Evolutionary conservation across 2,888 invertebrate species (phyloP), one percentile per base, ranked within the genome.

Genomic region (Stenodera caucasica): DNA sequence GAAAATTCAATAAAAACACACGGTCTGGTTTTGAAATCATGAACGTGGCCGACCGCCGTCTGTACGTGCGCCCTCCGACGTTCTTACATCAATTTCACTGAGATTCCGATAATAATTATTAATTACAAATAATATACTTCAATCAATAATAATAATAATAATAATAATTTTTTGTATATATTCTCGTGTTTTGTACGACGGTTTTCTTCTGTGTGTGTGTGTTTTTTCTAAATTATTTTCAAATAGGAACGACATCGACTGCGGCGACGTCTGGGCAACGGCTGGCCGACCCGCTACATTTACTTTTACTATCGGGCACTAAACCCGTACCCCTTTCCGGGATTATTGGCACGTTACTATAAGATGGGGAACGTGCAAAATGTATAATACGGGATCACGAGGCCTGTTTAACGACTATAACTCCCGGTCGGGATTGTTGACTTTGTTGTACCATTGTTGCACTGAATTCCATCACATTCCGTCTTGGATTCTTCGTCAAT

Each of bases 401-500:
- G 77, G 84, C 81, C 79, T 92, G 92, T 81, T 94, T 93, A 61
- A 91, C 93, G 62, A 95, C 94, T 73, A 95, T 95, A 64, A 95
- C 95, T 66, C 94, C 94, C 21, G 94, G 94, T 75, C 94, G 88
- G 74, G 90, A 88, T 75, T 90, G 88, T 80, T 84, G 88, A 68
- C 82, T 83, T 71, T 75, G 82, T 75, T 77, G 81, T 61, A 79
- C 75, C 32, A 74, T 72, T 32, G 68, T 63, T 63, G 83, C 77
- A 72, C 86, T 85, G 64, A 87, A 83, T 70, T 87, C 86, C 62
- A 87, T 81, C 53, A 21, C 69, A 65, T 58, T 58, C 56, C 56
- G 49, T 45, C 62, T 78, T 78, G 71, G 53, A 49, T 60, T 57
- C 82, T 78, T 86, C 64, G 84, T 83, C 45, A 88, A 81, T 32